A percentile compares a stretch with the other conserved stretches of the same genome.
Conservation (phyloP, 2,888 invertebrate species). For the Creontiades dilutus region DNA sequence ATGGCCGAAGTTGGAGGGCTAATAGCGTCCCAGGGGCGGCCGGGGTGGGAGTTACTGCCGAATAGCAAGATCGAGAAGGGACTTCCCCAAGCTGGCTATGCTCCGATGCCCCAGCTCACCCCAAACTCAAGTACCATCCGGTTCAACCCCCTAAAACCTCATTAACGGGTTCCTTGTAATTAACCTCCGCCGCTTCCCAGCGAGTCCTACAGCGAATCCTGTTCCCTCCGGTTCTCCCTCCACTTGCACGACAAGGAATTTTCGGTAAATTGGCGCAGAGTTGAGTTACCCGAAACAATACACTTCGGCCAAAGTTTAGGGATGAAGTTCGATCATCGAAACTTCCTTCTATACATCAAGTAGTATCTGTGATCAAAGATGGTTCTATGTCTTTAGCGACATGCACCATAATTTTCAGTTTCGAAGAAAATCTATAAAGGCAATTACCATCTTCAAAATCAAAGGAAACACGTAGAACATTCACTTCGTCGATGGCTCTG, state of each 20-base stretch:
- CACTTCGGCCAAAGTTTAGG: background rate
- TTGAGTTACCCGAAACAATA: background rate
- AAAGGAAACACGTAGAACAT: too few relatives aligned
- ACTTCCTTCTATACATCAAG: too few relatives aligned
- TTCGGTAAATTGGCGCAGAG: conserved; percentile 29
- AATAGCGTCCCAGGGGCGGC: conserved; percentile 51
- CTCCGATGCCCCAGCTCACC: conserved; percentile 36
- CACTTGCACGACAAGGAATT: conserved; percentile 44
- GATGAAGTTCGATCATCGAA: too few relatives aligned
- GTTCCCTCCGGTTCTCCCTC: background rate
- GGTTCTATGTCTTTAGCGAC: too few relatives aligned
- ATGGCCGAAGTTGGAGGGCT: conserved; percentile 58
- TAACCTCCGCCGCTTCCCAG: conserved; percentile 22
- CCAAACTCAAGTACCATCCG: conserved; percentile 36
- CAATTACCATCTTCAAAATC: too few relatives aligned
- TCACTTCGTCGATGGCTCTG: too few relatives aligned
- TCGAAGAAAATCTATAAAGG: too few relatives aligned
- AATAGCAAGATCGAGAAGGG: conserved; percentile 16
- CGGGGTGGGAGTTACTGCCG: conserved; percentile 19
- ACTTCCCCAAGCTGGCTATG: conserved; percentile 4
- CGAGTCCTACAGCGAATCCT: background rate
- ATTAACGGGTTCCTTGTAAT: conserved; percentile 63
- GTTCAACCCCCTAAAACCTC: conserved; percentile 53
- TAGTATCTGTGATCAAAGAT: too few relatives aligned
- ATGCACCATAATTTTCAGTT: too few relatives aligned